Evolutionary conservation across 2,113 vertebrate species (phyloP), one percentile per base, ranked within the genome.

Genomic region (Promerops cafer): DNA sequence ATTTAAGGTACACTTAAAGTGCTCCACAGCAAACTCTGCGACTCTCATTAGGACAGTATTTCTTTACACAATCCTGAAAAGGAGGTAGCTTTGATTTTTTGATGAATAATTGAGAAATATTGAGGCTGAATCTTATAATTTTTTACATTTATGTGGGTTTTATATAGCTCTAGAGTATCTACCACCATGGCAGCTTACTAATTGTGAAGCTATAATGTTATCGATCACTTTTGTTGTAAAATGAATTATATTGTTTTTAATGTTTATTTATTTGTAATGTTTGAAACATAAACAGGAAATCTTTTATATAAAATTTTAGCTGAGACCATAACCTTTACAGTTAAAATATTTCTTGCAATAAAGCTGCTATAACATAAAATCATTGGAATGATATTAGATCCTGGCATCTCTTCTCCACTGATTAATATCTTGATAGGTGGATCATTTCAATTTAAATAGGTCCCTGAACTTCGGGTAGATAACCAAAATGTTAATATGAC

Each of bases 401-500:
- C 10, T 63, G 22, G 24, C 84, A 82, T 45, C 23, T 65, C 19
- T 81, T 95, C 24, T 90, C 49, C 14, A 19, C 6, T 71, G 35
- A 68, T 77, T 83, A 87, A 54, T 75, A 37, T 33, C 54, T 83
- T 72, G 3, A 78, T 81, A 86, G 59, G 52, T 76, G 42, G 16
- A 81, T 90, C 6, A 81, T 94, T 96, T 88, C 9, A 78, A 68
- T 90, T 93, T 89, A 94, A 95, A 78, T 44, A 90, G 59, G 53
- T 70, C 76, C 33, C 82, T 76, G 89, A 89, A 79, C 82, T 82
- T 89, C n/a, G 54, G 28, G 71, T 88, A 63, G 78, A 82, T 82
- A 86, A 93, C 44, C 27, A 79, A 96, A 94, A 92, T 91, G 72
- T 87, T 96, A 82, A 95, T 87, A 84, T 75, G 78, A 89, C 65